Base-by-base conservation (phyloP, 2,888 invertebrate genomes). In the Pammene fasciana region DNA sequence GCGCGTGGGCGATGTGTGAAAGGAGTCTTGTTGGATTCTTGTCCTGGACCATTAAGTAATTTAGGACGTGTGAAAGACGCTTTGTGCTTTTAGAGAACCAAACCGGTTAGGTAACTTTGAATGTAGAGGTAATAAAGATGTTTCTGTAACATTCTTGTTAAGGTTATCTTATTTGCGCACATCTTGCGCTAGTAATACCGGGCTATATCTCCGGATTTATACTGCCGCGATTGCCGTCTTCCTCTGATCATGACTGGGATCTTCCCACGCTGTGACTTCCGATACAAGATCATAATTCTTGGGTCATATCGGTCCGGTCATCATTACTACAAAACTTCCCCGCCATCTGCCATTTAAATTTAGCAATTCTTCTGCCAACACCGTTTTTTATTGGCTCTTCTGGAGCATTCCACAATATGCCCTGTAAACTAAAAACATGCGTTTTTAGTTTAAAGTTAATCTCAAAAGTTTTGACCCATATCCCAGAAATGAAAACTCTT, bases 1-100 rank as follows among this genome's bases (percentile, higher is more conserved):
- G 18, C 13, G 38, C 38, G 64, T 65, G 52, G 68, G 57, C 57
- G 57, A 45, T 52, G 64, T 65, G 68, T 59, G 68, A 68, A 57
- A 64, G 57, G 64, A 43, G 55, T 62, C 34, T 48, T 57, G 56
- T 45, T 26, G 59, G 59, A 45, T 59, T 45, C 26, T 46, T 59
- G 59, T 59, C 45, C 26, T 45, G 59, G 34, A 43, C 59, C 43
- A 59, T 59, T 59, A 59, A 45, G n/a, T 46, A 34, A 45, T 56
- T 57, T 43, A 43, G 26, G n/a, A 59, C 26, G 59, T 45, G 59
- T 45, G 45, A 59, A 59, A n/a, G n/a, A 59, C 10, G 45, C 5
- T 45, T 45, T 59, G 59, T 59, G 13, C 43, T 18, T 57, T 43
- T 43, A 14, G 9, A 26, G 45, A n/a, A 14, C 9, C n/a, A 36